Evolutionary conservation across 2,888 invertebrate species (phyloP).

Genomic region (Nycteola revayana): DNA sequence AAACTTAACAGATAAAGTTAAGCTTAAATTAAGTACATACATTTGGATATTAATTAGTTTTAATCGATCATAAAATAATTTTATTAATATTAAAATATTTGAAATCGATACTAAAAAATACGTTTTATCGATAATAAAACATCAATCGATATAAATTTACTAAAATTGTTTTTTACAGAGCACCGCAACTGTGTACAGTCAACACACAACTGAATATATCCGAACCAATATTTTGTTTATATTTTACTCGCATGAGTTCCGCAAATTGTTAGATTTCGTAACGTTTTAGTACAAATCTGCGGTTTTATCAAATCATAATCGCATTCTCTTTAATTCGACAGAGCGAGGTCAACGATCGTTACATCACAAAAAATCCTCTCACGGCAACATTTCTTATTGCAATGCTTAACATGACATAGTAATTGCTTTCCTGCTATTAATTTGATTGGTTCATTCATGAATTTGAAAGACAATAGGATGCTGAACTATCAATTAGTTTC

Average conservation of each 20-base stretch:
- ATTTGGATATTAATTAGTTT: too few species aligned
- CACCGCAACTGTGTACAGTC: too few species aligned
- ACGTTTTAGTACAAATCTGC: constrained; percentile 31
- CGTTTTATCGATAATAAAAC: too few species aligned
- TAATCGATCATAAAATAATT: too few species aligned
- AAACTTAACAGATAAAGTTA: too few species aligned
- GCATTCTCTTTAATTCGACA: constrained; percentile 38
- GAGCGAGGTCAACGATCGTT: constrained; percentile 30
- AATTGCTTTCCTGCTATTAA: constrained; percentile 1
- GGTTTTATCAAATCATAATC: constrained; percentile 39
- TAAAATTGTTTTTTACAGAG: too few species aligned
- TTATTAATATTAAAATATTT: too few species aligned
- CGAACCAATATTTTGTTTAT: constrained; percentile 16
- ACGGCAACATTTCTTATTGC: constrained; percentile 22
- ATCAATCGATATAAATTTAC: too few species aligned
- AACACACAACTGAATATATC: neutral
- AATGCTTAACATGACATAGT: constrained; percentile 12
- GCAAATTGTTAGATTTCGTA: constrained; percentile 29
- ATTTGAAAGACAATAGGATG: neutral
- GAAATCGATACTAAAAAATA: too few species aligned
- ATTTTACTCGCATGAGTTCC: constrained; percentile 31
- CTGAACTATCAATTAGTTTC: neutral
- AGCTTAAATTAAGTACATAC: too few species aligned
- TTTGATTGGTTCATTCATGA: neutral
- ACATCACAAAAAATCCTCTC: constrained; percentile 32